Evolutionary conservation across 2,113 vertebrate species (phyloP), one percentile per base, ranked within the genome.

Genomic region (Oceanites oceanicus): DNA sequence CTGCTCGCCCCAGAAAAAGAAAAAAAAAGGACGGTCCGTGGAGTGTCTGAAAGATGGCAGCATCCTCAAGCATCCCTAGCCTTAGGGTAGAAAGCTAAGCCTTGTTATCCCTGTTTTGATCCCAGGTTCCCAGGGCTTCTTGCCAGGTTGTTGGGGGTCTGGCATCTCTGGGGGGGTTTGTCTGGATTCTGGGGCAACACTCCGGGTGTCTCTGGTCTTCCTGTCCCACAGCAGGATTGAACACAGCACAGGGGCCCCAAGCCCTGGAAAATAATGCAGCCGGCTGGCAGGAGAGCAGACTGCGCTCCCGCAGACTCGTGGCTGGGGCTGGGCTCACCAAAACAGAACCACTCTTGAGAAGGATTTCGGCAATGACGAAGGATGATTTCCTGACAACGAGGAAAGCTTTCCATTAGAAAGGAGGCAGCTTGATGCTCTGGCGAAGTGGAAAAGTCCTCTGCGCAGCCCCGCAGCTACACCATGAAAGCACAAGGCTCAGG

Each of bases 51-150:
- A 95, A 86, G 83, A 96, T 50, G 90, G 94, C 91, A 95, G 85
- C 87, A 90, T 82, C 73, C 80, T 81, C 84, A 87, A 81, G 86
- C 38, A 81, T 65, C 84, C 86, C 23, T 44, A 74, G 72, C 82
- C 91, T 70, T 78, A 34, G 72, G 87, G 56, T 65, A 70, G 87
- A 87, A 90, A 90, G 72, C 91, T 83, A 63, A 89, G 47, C 73
- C 63, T 84, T 61, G 63, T 78, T 84, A 78, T 92, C 63, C 89
- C 16, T 78, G 84, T 85, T 94, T 93, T 52, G 74, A 89, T 92
- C 80, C 66, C 65, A 75, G 73, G 80, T 75, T 95, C 95, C 89
- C 92, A 96, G 89, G 94, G 94, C 89, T 90, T 85, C 55, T 42
- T 91, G 95, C 91, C 89, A 96, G 66, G 32, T 72, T 87, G 18